These are phyloP conservation scores for Torymus auratus DNA, from an alignment of 2,888 invertebrate species.

Conservation along the genomic window DNA sequence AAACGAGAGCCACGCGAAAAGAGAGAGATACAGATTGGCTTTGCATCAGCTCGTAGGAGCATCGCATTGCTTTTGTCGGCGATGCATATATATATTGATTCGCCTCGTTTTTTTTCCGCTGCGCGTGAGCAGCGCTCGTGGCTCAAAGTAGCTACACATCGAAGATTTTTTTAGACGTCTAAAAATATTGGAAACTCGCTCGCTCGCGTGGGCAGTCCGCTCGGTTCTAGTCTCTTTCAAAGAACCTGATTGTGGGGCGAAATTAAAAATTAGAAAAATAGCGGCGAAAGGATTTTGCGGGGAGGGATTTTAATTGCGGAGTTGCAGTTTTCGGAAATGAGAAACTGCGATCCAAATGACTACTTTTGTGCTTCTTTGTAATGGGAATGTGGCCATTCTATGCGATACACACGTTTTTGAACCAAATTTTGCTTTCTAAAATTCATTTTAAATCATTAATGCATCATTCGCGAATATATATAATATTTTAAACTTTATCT, in stretches of 20 bases:
- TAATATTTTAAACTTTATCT: no score
- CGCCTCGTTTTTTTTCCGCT: background rate
- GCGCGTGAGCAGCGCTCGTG: background rate
- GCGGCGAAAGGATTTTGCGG: no score
- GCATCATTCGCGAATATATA: no score
- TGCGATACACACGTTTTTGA: no score
- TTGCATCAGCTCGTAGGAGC: constrained; percentile 2
- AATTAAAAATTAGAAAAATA: background rate
- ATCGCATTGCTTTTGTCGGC: constrained; percentile 24
- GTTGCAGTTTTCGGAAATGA: no score
- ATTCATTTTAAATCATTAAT: no score
- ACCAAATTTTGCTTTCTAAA: no score
- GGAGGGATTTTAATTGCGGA: no score
- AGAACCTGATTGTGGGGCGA: background rate
- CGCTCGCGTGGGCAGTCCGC: no score
- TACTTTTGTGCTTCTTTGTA: no score
- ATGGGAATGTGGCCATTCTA: no score
- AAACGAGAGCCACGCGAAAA: background rate
- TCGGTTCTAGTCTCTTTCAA: background rate
- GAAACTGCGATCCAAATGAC: no score
- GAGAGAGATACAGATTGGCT: constrained; percentile 27
- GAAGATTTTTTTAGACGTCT: background rate
- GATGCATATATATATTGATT: constrained; percentile 36
- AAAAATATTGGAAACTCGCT: background rate
- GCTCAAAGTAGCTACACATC: background rate